A percentile compares a stretch with the other conserved stretches of the same genome.
Conservation (phyloP, 2,797 vertebrate species). For the Ibycter americanus region DNA sequence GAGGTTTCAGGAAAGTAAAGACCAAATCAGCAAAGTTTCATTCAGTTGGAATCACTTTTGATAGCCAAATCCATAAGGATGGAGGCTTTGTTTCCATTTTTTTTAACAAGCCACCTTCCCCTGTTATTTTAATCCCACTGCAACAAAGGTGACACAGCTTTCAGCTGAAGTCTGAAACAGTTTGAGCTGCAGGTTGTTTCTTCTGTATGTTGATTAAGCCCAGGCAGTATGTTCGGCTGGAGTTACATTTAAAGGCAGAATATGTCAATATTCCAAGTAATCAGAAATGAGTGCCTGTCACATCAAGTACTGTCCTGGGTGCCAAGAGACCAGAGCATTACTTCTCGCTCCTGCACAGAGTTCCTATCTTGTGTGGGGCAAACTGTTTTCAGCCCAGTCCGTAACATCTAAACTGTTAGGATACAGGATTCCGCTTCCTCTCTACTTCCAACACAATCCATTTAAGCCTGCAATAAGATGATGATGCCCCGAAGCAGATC, state of each 20-base stretch:
- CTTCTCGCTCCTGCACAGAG: not conserved
- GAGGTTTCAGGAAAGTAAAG: not conserved
- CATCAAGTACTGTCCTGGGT: not conserved
- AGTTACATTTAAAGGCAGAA: not conserved
- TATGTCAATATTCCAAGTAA: not conserved
- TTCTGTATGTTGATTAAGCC: not conserved
- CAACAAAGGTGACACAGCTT: not conserved
- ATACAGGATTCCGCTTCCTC: not conserved
- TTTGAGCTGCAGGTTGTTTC: not conserved
- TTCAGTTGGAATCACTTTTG: not conserved
- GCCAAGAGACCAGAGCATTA: not conserved
- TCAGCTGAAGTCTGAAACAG: not conserved
- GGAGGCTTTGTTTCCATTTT: rapidly evolving
- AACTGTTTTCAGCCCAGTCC: not conserved
- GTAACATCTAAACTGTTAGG: not conserved
- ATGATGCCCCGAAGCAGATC: not conserved
- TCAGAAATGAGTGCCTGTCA: not conserved
- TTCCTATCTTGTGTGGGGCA: not conserved
- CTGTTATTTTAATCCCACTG: not conserved
- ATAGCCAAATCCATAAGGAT: not conserved
- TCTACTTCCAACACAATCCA: not conserved
- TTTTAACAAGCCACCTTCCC: not conserved
- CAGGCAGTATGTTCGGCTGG: not conserved
- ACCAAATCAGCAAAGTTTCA: not conserved
- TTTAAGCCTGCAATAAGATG: not conserved